Evolutionary conservation across 2,797 vertebrate genomes (phyloP), one percentile per base, ranked within the genome.

Genomic region (Silurus aristotelis): DNA sequence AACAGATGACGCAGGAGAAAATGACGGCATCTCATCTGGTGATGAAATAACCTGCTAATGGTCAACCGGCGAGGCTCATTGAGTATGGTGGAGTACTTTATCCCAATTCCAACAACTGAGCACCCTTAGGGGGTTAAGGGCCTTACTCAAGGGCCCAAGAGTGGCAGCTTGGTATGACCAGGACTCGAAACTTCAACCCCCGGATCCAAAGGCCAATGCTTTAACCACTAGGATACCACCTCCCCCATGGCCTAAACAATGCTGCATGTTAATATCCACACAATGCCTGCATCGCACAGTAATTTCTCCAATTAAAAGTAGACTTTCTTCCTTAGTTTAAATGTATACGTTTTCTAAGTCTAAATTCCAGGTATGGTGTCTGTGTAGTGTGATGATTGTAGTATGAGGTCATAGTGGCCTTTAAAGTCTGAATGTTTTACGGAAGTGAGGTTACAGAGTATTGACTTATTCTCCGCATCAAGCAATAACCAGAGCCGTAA

Each of bases 1-100:
- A 85, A 20, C 52, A 3, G 58, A 66, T 73, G 78, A 80, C 20
- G 58, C 20, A 19, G 58, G 58, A 64, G n/a, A 56, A 73, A 56
- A 48, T 31, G 75, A 60, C 71, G 6, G 22, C 6, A 12, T 48
- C 38, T 81, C 52, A 58, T 78, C 43, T 64, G 67, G 43, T 46
- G 67, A 25, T 52, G 67, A 14, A 52, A 48, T 7, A 46, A 12
- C 19, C n/a, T 72, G 20, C 19, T 22, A 13, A 71, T 46, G 46
- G 43, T 72, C 20, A 5, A 38, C 38, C 5, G 38, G 38, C 38
- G 38, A 38, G 38, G 38, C 31, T 38, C 31, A 38, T 38, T 38
- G 31, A 38, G 31, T 38, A 38, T 4, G 38, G 38, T 38, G 38
- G 38, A 38, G 38, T 38, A 38, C 38, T 38, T 38, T 38, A 38